Evolutionary conservation across 2,113 vertebrate species (phyloP), one percentile per base, ranked within the genome.

Genomic region (Dicrurus megarhynchus): DNA sequence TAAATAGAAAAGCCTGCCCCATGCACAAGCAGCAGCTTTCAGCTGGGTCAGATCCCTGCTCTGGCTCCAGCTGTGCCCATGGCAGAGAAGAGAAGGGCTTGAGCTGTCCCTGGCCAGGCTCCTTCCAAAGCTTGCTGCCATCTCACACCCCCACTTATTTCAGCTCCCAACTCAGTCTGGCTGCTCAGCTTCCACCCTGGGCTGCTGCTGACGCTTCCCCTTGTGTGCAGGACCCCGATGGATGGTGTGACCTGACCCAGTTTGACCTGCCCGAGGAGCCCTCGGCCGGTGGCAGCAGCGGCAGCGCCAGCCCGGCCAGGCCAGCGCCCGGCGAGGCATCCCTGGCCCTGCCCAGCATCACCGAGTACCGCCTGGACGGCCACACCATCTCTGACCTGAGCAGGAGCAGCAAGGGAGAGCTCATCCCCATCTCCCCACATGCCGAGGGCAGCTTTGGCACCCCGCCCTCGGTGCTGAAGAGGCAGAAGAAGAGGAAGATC

Each of bases 351-450:
- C 87, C 98, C 96, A 97, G 97, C 20, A 87, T 98, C 78, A 98
- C 98, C 0, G 98, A 99, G 97, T 99, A 99, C 90, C 98, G 99
- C 33, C 97, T 99, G 86, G 99, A 99, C 0, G 99, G 98, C 65
- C 99, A 99, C 64, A 98, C 99, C 49, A 98, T 99, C 96, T 99
- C 99, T 0, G 99, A 99, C 97, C 97, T 99, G 55, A 99, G 99
- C 98, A 99, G 98, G 85, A 96, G 99, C 96, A 99, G 98, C 97
- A 98, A 98, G 49, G 99, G 99, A 4, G 99, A 99, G 81, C 98
- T 99, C 80, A 99, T 99, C 84, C 99, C 99, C 33, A 99, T 99
- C 78, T 99, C 99, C 1, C 99, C 99, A 0, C 98, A 98, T 0
- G 98, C 98, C 0, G 98, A 99, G 32, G 87, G 97, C n/a, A 97